Conservation (phyloP, 2,888 invertebrate genomes). For the Halictus quadricinctus region DNA sequence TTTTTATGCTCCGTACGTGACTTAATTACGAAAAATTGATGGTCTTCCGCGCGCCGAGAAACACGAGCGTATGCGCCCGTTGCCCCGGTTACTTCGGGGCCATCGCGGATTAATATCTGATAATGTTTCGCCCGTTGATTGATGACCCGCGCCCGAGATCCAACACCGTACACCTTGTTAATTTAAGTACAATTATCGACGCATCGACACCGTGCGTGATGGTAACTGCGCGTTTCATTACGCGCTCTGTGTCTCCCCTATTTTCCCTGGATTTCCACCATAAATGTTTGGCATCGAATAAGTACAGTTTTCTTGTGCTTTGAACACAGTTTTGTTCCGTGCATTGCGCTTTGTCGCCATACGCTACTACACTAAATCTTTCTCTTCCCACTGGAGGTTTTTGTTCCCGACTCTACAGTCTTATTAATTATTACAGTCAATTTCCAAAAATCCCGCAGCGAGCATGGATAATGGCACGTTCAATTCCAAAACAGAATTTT, state of each 20-base stretch:
- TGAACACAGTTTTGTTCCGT: too few relatives aligned
- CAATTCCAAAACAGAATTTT: too few relatives aligned
- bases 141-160: not conserved
- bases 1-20: not conserved
- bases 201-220: not conserved
- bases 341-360: too few relatives aligned
- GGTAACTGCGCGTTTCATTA: not conserved
- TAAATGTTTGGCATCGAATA: not conserved
- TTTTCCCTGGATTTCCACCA: too few relatives aligned
- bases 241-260: not conserved
- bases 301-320: too few relatives aligned
- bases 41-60: conserved; percentile 7
- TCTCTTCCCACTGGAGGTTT: too few relatives aligned
- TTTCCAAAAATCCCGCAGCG: too few relatives aligned
- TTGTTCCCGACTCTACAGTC: too few relatives aligned
- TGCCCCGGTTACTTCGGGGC: not conserved
- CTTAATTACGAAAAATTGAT: conserved; percentile 21
- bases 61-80: not conserved
- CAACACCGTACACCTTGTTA: not conserved
- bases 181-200: conserved; percentile 6
- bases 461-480: too few relatives aligned
- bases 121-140: conserved; percentile 2
- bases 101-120: conserved; percentile 13
- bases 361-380: too few relatives aligned
- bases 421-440: too few relatives aligned